Base-by-base conservation (phyloP, 2,888 invertebrate genomes). In the Melanotus villosus region DNA sequence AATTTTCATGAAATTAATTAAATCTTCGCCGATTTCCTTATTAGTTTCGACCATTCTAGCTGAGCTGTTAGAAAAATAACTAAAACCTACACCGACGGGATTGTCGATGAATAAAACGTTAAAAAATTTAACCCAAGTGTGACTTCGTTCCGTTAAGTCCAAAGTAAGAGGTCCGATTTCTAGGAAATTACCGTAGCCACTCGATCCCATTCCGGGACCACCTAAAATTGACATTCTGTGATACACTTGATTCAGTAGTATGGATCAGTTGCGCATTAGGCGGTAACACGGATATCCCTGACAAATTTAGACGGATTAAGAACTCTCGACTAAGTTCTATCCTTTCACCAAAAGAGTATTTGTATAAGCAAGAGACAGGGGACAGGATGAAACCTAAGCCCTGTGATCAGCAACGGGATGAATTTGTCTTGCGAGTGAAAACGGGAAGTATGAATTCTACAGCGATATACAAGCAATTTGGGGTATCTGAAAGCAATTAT, bases 31-130 rank as follows among this genome's bases (percentile, higher is more conserved):
- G 62, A 93, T 92, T 82, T 90, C 87, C 3, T 84, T 83, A 73
- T 92, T 92, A 32, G 86, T 88, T 6, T 81, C 87, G 0, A 91
- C 86, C 12, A 87, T 86, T 9, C 85, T 86, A 0, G 78, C 76
- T 0, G 77, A 75, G 2, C 78, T 73, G 9, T 93, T 91, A 0
- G 79, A 79, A 43, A 91, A 92, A 80, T 93, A 95, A 81, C 96
- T 96, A 84, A 89, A 96, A 0, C 97, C 97, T 5, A 92, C 88
- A 9, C 97, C 97, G 0, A 96, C 96, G 1, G 97, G 97, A 83
- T 95, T 96, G 80, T 97, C 97, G 59, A 97, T 89, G 81, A 95
- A 96, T 10, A 97, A 84, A 0, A 96, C 89, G 82, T 95, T 96
- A 60, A 75, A 80, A 68, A 81, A 52, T 50, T 85, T 82, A 72